These are phyloP conservation scores for Sipha maydis DNA, from an alignment of 2,888 invertebrate genomes.

Conservation along the genomic window DNA sequence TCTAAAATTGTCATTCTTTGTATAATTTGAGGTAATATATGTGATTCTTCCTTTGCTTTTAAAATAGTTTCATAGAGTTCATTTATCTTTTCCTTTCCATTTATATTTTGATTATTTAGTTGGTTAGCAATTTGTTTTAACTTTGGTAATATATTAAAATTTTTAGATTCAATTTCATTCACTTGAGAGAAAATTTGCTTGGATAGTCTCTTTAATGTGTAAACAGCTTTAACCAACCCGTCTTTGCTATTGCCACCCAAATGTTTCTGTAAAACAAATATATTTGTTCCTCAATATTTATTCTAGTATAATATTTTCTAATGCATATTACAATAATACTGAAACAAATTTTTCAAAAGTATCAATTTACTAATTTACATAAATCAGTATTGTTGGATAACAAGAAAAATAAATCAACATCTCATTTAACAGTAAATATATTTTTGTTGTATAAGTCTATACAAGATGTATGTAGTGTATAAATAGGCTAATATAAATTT, in stretches of 20 bases:
- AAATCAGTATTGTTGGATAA: not conserved
- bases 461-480: too few species aligned
- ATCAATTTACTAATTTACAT: not conserved
- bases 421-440: not conserved
- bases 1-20: constrained; percentile 88
- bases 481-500: too few species aligned
- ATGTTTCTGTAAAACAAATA: constrained; percentile 11
- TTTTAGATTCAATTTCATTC: constrained; percentile 84
- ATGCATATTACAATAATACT: too few species aligned
- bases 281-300: not conserved
- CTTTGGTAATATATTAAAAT: constrained; percentile 82
- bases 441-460: not conserved
- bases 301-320: too few species aligned
- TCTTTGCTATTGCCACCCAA: not conserved
- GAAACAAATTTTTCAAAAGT: too few species aligned
- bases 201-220: constrained; percentile 76
- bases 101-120: constrained; percentile 72
- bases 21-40: constrained; percentile 81
- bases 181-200: constrained; percentile 84
- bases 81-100: constrained; percentile 77
- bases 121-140: constrained; percentile 71
- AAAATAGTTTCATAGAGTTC: constrained; percentile 89
- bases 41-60: constrained; percentile 83
- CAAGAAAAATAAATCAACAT: not conserved
- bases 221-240: not conserved